Evolutionary conservation across 2,113 vertebrate genomes (phyloP).

Genomic region (Saccopteryx leptura): DNA sequence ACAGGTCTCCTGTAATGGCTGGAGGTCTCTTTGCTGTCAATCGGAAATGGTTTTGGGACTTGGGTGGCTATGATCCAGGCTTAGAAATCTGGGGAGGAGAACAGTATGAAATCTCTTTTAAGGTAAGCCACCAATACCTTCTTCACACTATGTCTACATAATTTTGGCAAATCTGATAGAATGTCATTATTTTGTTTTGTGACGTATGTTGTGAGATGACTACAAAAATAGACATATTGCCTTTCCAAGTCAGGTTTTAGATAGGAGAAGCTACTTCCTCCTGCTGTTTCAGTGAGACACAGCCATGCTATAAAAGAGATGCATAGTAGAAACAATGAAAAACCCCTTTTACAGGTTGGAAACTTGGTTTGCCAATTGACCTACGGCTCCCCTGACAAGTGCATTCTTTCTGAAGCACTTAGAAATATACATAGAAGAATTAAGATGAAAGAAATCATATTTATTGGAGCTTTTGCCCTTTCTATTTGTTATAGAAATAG

Average conservation of each 20-base stretch:
- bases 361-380: rapidly evolving
- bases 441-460: not conserved
- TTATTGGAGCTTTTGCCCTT: not conserved
- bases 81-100: constrained; percentile 95
- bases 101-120: constrained; percentile 94
- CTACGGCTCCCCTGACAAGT: rapidly evolving
- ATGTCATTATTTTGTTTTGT: not conserved
- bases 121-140: constrained; percentile 86
- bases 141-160: not conserved
- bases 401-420: not conserved
- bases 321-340: not conserved
- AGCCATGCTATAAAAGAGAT: not conserved
- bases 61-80: constrained; percentile 93
- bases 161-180: not conserved
- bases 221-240: not conserved
- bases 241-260: not conserved
- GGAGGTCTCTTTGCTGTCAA: constrained; percentile 94
- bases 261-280: not conserved
- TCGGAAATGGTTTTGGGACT: constrained; percentile 94
- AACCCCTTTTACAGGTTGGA: not conserved
- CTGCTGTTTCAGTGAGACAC: not conserved
- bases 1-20: constrained; percentile 96
- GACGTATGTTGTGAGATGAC: not conserved
- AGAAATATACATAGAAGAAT: not conserved
- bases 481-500: constrained; percentile 59